Percentiles rank a stretch among this genome's conserved stretches.
Conservation (phyloP, 2,797 vertebrate genomes). For the Falco rusticolus region DNA sequence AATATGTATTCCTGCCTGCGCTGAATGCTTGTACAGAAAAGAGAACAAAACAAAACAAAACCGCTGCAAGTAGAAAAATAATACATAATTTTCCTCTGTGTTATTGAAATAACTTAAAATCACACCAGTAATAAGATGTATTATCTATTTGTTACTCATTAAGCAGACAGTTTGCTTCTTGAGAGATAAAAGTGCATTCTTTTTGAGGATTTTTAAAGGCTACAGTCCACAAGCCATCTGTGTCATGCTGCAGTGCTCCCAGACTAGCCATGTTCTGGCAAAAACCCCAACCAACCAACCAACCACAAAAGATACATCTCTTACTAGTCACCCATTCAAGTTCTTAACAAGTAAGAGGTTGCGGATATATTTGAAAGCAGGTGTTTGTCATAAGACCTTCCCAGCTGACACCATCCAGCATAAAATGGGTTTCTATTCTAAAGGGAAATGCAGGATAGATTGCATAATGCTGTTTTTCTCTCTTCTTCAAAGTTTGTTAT, state of each 20-base stretch:
- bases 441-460: not conserved
- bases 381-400: not conserved
- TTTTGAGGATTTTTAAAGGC: not conserved
- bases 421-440: not conserved
- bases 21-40: not conserved
- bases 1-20: not conserved
- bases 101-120: not conserved
- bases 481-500: constrained; percentile 5
- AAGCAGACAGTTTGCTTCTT: not conserved
- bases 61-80: not conserved
- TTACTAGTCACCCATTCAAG: not conserved
- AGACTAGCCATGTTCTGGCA: not conserved
- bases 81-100: not conserved
- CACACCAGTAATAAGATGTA: not conserved
- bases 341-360: not conserved
- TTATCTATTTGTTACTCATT: not conserved
- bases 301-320: too few relatives aligned
- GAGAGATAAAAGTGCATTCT: not conserved
- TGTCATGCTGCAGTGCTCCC: not conserved
- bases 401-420: not conserved
- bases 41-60: not conserved
- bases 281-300: too few relatives aligned
- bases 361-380: not conserved
- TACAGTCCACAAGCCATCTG: not conserved
- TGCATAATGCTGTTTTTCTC: not conserved